Evolutionary conservation across 2,888 invertebrate genomes (phyloP), one percentile per base, ranked within the genome.

Genomic region (Vannuccia rotundouncinata): DNA sequence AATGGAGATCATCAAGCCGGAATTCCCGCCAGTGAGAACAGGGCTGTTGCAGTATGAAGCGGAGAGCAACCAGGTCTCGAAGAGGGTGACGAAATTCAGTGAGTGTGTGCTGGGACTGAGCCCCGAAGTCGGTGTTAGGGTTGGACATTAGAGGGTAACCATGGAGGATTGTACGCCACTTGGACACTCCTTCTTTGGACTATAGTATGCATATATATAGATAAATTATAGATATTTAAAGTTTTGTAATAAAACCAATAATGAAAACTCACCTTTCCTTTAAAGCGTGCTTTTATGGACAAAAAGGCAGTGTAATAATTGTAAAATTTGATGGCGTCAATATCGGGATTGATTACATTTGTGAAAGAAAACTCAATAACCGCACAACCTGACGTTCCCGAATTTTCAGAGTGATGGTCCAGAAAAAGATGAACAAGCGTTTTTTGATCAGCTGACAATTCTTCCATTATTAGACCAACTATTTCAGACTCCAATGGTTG

Each of bases 291-390:
- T 73, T 73, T 73, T 5, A 73, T 73, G 2, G 73, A 25, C 10
- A 73, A n/a, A 27, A 73, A 27, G 5, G 73, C 73, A n/a, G 73
- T 27, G 73, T 73, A 73, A n/a, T 27, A 73, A n/a, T 73, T 73
- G 22, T n/a, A 27, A 22, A 73, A 73, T 73, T 2, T n/a, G 73
- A 73, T 73, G 22, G 5, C 73, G 29, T 27, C 73, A 5, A 73
- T 73, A 5, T 73, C 22, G 22, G 73, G 22, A n/a, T n/a, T 5
- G 22, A 73, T 27, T 5, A 73, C 27, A 27, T 73, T 73, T 5
- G 22, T n/a, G 73, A 73, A 73, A 5, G 73, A 73, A 73, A 25
- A 73, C 22, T 73, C 73, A 5, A 10, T 73, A 5, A 73, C n/a
- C 2, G 73, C 27, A n/a, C 73, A 73, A 5, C 73, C 73, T 5